Evolutionary conservation across 2,888 invertebrate species (phyloP).

Genomic region (Drosophila recens): DNA sequence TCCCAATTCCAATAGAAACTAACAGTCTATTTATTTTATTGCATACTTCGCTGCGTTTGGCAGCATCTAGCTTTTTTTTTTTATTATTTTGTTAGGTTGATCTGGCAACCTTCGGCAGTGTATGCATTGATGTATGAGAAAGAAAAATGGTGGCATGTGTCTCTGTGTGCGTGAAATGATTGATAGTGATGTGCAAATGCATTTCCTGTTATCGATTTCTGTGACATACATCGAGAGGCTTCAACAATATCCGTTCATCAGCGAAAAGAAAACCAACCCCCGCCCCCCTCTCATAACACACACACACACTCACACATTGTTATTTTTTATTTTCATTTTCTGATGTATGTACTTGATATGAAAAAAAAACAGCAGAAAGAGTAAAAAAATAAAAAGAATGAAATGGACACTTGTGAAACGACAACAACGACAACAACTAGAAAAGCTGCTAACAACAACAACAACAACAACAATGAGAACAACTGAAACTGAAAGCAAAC

Average conservation of each 20-base stretch:
- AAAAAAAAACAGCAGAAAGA: slow-evolving; percentile 23
- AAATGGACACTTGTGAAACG: slow-evolving; percentile 44
- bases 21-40: slow-evolving; percentile 7
- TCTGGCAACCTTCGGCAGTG: slow-evolving; percentile 20
- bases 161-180: too few relatives aligned
- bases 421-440: slow-evolving; percentile 26
- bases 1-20: slow-evolving; percentile 8
- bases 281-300: background rate
- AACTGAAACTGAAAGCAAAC: slow-evolving; percentile 22
- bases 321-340: slow-evolving; percentile 34
- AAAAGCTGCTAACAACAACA: slow-evolving; percentile 20
- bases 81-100: slow-evolving; percentile 24
- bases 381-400: slow-evolving; percentile 1
- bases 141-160: background rate
- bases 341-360: slow-evolving; percentile 21
- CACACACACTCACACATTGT: slow-evolving; percentile 41
- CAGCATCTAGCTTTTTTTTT: slow-evolving; percentile 3
- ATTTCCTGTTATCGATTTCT: slow-evolving; percentile 24
- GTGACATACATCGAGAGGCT: slow-evolving; percentile 6
- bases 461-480: slow-evolving; percentile 9
- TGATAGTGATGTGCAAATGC: slow-evolving; percentile 4
- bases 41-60: slow-evolving; percentile 4
- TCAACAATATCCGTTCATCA: slow-evolving; percentile 13
- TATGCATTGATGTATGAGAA: slow-evolving; percentile 18
- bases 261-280: background rate